Percentiles rank a stretch among this genome's conserved stretches.
Evolutionary conservation across 2,797 vertebrate genomes (phyloP).

Genomic region (Arnoldichthys spilopterus): DNA sequence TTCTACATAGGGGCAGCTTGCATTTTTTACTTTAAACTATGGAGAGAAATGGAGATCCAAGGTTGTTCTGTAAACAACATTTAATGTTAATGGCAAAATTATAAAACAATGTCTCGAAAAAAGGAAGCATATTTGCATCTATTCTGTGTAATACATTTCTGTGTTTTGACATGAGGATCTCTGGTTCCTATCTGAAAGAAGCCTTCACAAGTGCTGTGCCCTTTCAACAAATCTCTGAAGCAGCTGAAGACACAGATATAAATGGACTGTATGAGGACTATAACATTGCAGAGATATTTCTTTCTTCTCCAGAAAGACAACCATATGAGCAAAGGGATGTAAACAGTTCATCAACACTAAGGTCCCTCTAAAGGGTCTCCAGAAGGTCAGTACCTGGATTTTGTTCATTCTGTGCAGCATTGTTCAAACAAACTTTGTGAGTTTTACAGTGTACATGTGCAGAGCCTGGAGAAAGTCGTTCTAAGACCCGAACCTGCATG

Average conservation of each 20-base stretch:
- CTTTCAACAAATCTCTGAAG: slow-evolving; percentile 37
- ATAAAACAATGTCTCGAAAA: too few relatives aligned
- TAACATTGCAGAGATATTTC: neutral
- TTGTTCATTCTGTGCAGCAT: neutral
- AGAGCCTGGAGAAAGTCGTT: neutral
- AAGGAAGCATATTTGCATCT: too few relatives aligned
- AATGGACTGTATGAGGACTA: slow-evolving; percentile 3
- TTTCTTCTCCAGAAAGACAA: slow-evolving; percentile 24
- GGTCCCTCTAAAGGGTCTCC: slow-evolving; percentile 5
- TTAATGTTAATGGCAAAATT: too few relatives aligned
- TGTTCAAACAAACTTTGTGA: neutral
- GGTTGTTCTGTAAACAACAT: too few relatives aligned
- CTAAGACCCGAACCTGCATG: too few relatives aligned
- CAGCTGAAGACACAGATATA: neutral
- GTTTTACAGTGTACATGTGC: neutral
- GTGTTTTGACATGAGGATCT: too few relatives aligned
- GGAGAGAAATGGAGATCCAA: too few relatives aligned
- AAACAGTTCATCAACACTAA: slow-evolving; percentile 3
- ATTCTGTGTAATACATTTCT: too few relatives aligned
- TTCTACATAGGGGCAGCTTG: too few relatives aligned
- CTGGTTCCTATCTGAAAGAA: too few relatives aligned
- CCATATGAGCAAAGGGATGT: neutral
- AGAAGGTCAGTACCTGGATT: slow-evolving; percentile 14
- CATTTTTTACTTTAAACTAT: too few relatives aligned
- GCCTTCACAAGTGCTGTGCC: slow-evolving; percentile 32